These are phyloP conservation scores for Brachynemurus nebulosus DNA, from an alignment of 2,888 invertebrate genomes.

Conservation along the genomic window DNA sequence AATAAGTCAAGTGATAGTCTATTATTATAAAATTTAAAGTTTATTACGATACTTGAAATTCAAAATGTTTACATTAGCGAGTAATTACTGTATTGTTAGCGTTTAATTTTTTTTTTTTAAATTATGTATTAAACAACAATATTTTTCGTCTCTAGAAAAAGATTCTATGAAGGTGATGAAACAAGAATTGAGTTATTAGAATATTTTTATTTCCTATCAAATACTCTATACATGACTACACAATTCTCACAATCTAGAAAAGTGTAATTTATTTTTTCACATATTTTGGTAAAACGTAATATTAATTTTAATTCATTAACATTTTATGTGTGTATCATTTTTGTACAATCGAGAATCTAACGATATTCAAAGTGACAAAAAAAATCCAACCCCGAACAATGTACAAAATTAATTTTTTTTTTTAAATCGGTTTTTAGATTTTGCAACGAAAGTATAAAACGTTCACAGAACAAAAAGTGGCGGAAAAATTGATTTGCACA, in stretches of 20 bases:
- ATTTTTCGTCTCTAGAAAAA: too few species aligned
- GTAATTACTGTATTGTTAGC: too few species aligned
- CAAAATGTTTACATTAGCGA: too few species aligned
- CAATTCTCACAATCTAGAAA: not conserved
- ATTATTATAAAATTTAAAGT: too few species aligned
- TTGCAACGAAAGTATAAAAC: too few species aligned
- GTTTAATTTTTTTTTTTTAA: too few species aligned
- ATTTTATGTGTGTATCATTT: not conserved
- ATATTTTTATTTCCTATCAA: conserved; percentile 29
- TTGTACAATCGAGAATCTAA: not conserved
- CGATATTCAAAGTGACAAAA: not conserved
- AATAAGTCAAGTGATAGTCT: too few species aligned
- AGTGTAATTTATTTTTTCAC: conserved; percentile 4
- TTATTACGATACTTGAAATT: too few species aligned
- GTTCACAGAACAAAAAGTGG: not conserved
- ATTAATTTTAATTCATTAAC: not conserved
- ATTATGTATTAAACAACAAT: too few species aligned
- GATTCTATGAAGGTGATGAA: too few species aligned
- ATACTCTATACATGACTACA: conserved; percentile 28
- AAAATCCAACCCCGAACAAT: not conserved
- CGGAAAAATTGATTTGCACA: not conserved
- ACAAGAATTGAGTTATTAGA: conserved; percentile 21
- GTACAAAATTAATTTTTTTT: not conserved
- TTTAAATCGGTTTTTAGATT: too few species aligned
- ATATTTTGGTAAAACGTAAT: conserved; percentile 5